Evolutionary conservation across 2,888 invertebrate species (phyloP).

Genomic region (Drosophila villosipedis): DNA sequence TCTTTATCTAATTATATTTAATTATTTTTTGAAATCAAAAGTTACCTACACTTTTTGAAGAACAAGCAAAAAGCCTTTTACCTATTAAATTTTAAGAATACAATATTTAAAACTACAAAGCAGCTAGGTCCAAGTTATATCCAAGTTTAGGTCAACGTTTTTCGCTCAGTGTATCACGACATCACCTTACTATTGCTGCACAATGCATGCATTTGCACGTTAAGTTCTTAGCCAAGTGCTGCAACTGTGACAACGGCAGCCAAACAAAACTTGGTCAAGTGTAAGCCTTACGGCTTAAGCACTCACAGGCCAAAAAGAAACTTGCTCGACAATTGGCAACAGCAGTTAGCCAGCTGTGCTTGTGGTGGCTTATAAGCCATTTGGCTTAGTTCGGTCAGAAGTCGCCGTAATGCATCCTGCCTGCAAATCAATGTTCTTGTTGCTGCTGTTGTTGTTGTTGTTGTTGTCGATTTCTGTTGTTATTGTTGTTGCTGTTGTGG

Average conservation of each 20-base stretch:
- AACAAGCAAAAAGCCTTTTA: not conserved
- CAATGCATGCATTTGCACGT: conserved; percentile 48
- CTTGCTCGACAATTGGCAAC: conserved; percentile 54
- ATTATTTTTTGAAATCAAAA: not conserved
- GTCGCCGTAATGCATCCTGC: conserved; percentile 13
- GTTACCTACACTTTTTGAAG: not conserved
- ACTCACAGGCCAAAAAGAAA: conserved; percentile 38
- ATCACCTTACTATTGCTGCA: conserved; percentile 17
- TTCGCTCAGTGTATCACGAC: not conserved
- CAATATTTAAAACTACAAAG: not conserved
- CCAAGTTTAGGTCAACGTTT: not conserved
- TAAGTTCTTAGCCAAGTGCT: conserved; percentile 63
- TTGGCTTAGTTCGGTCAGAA: conserved; percentile 36
- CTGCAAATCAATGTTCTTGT: conserved; percentile 45
- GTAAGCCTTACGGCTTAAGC: conserved; percentile 66
- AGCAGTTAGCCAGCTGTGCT: conserved; percentile 54
- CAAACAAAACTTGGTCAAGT: conserved; percentile 68
- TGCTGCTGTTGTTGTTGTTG: conserved; percentile 2
- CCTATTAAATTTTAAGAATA: fast-evolving
- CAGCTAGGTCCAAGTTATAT: not conserved
- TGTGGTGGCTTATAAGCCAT: conserved; percentile 60
- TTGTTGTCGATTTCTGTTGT: not conserved
- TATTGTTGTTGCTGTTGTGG: conserved; percentile 2
- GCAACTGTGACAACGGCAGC: conserved; percentile 58
- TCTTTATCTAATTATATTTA: not conserved